phyloP scores from a whole-genome alignment of 1,140 invertebrate species.

The Diabrotica virgifera region DNA sequence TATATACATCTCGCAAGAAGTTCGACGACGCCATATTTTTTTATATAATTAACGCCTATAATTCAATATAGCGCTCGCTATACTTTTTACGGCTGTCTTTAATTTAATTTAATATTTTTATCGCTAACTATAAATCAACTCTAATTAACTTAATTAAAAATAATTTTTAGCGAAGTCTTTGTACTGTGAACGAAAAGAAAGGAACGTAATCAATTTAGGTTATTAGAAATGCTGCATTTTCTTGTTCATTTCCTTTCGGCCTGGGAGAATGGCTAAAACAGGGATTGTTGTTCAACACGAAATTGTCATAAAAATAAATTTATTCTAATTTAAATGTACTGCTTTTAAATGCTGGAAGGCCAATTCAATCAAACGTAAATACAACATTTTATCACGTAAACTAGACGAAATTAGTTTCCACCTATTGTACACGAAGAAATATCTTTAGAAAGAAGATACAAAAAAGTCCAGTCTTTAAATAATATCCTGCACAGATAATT shows the following conservation, averaged over 20 bases:
- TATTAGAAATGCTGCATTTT: conserved; percentile 37
- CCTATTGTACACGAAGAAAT: no score
- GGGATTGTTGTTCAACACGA: no score
- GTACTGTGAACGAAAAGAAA: conserved; percentile 37
- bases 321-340: no score
- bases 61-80: conserved; percentile 43
- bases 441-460: no score
- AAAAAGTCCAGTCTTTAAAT: no score
- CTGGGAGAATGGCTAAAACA: no score
- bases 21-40: conserved; percentile 14
- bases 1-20: background rate
- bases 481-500: no score
- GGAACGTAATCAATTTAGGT: conserved; percentile 40
- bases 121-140: conserved; percentile 49
- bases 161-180: conserved; percentile 45
- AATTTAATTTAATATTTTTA: conserved; percentile 51
- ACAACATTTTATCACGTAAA: no score
- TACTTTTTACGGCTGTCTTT: conserved; percentile 45
- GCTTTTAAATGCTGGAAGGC: no score
- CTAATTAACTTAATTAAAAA: conserved; percentile 51
- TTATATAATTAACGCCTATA: conserved; percentile 40
- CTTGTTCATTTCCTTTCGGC: background rate
- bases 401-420: no score
- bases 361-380: no score
- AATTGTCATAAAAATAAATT: no score